phyloP scores from a whole-genome alignment of 1,140 invertebrate genomes.

The Polypedilum pembai region DNA sequence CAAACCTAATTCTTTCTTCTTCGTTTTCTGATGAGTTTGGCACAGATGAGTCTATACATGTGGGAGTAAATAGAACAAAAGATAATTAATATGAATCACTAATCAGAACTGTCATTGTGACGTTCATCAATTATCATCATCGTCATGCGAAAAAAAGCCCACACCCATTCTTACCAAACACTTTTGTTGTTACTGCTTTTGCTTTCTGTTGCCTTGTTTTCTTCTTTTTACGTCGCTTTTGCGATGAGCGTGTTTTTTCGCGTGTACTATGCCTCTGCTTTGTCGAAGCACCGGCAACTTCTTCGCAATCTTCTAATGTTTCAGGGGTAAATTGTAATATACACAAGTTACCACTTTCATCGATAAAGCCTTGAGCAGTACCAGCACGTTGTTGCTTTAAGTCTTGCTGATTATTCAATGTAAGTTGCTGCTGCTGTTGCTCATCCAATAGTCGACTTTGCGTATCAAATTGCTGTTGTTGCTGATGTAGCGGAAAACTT shows the following conservation, averaged over 20 bases:
- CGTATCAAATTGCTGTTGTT: slow-evolving; percentile 30
- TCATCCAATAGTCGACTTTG: background rate
- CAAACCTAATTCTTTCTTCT: slow-evolving; percentile 37
- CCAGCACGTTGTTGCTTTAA: slow-evolving; percentile 13
- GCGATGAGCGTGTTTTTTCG: slow-evolving; percentile 9
- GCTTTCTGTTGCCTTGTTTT: background rate
- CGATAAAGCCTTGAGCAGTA: slow-evolving; percentile 28
- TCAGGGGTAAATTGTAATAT: background rate
- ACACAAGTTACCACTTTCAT: background rate
- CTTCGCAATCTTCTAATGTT: background rate
- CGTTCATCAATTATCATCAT: too few species aligned
- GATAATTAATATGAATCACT: background rate
- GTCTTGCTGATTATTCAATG: slow-evolving; percentile 33
- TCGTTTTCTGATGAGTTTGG: slow-evolving; percentile 40
- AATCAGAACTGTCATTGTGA: too few species aligned
- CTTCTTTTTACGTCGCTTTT: slow-evolving; percentile 1
- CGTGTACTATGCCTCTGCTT: background rate
- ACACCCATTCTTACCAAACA: slow-evolving; percentile 1
- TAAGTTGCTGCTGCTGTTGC: slow-evolving; percentile 29
- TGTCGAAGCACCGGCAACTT: background rate
- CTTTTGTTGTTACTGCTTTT: background rate
- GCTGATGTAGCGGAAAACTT: slow-evolving; percentile 27
- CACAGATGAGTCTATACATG: slow-evolving; percentile 36
- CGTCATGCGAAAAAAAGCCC: too few species aligned
- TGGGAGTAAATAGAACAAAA: background rate